phyloP scores from a whole-genome alignment of 2,888 invertebrate species.

The Apotomis betuletana region DNA sequence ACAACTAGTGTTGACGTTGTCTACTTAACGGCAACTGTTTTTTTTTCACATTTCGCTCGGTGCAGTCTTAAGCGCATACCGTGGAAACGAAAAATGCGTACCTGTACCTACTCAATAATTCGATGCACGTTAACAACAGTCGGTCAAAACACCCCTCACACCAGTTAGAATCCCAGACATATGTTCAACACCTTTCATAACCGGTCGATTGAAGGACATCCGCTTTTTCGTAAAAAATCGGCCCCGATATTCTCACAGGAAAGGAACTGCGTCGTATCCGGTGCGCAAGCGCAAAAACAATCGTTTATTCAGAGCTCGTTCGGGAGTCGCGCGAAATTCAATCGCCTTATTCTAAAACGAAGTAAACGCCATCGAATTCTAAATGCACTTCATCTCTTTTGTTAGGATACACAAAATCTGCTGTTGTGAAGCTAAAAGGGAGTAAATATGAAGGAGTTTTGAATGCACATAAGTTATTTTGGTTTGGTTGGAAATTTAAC shows the following conservation, averaged over 20 bases:
- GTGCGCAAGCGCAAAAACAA: slow-evolving; percentile 79
- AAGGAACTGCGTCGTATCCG: slow-evolving; percentile 81
- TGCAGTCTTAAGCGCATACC: too few relatives aligned
- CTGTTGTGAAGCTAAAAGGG: too few relatives aligned
- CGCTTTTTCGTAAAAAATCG: slow-evolving; percentile 80
- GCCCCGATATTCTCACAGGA: slow-evolving; percentile 82
- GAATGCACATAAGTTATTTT: not conserved
- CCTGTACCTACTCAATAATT: not conserved
- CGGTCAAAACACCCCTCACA: slow-evolving; percentile 46
- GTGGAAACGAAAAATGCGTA: too few relatives aligned
- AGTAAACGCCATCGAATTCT: not conserved
- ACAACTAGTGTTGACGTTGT: too few relatives aligned
- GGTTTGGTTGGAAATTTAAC: not conserved
- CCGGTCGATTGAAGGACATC: slow-evolving; percentile 82
- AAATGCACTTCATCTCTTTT: not conserved
- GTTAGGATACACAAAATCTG: too few relatives aligned
- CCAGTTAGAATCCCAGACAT: slow-evolving; percentile 72
- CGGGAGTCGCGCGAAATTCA: slow-evolving; percentile 34
- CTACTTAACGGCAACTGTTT: too few relatives aligned
- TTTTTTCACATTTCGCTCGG: too few relatives aligned
- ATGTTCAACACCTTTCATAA: slow-evolving; percentile 84
- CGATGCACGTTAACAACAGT: slow-evolving; percentile 42
- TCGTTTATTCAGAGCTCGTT: slow-evolving; percentile 66
- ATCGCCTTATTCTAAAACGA: not conserved
- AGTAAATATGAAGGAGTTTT: not conserved